Percentiles rank a stretch among this genome's conserved stretches.
Evolutionary conservation across 2,113 vertebrate species (phyloP).

Genomic region (Pluvialis apricaria): DNA sequence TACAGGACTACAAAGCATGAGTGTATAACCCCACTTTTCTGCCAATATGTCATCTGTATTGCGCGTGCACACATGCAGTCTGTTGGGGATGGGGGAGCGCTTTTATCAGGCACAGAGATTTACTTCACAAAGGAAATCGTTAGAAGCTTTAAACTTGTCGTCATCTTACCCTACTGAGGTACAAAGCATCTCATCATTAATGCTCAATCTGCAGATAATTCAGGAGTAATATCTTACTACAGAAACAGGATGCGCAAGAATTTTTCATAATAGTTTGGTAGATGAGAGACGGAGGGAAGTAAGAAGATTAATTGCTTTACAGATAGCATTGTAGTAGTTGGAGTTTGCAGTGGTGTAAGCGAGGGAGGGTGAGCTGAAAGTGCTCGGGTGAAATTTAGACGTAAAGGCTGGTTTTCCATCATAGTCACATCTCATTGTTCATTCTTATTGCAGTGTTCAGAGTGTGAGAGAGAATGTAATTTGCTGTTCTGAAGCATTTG

Average conservation of each 20-base stretch:
- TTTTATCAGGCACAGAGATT: background rate
- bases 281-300: background rate
- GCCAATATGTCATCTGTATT: background rate
- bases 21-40: background rate
- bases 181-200: background rate
- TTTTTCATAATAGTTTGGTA: background rate
- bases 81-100: background rate
- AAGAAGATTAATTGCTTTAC: conserved; percentile 5
- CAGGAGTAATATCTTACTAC: background rate
- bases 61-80: background rate
- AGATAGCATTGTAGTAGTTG: background rate
- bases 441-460: background rate
- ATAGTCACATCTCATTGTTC: conserved; percentile 26
- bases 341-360: background rate
- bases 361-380: background rate
- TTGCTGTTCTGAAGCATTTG: background rate
- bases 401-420: conserved; percentile 10
- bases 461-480: background rate
- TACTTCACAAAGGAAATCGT: background rate
- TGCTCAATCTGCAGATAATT: background rate
- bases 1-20: fast-evolving
- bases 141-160: background rate
- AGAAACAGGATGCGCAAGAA: background rate
- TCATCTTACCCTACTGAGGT: background rate
- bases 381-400: background rate